These are phyloP conservation scores for Microtus montanus DNA, from an alignment of 2,113 vertebrate genomes.

Conservation along the genomic window DNA sequence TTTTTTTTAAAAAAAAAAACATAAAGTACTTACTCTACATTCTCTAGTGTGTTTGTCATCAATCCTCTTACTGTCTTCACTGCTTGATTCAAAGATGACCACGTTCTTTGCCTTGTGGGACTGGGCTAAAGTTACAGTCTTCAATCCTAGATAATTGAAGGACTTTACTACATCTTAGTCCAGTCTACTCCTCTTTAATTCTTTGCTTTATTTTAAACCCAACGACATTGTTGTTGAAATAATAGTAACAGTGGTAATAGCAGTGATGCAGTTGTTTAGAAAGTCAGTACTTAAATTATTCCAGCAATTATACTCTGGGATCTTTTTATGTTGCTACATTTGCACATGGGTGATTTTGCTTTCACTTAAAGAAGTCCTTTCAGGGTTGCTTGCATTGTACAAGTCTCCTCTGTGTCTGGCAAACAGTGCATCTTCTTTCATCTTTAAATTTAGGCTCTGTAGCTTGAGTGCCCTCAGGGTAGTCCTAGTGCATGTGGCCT, in stretches of 20 bases:
- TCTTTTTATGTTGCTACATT: background rate
- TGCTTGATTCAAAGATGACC: background rate
- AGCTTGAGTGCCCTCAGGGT: background rate
- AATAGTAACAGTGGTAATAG: background rate
- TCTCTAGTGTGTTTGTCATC: background rate
- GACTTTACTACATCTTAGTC: background rate
- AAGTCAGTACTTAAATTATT: background rate
- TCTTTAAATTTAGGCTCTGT: background rate
- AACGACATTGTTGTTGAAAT: background rate
- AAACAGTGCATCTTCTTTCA: conserved; percentile 27
- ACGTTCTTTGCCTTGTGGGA: background rate
- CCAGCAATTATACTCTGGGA: background rate
- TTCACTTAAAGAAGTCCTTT: background rate
- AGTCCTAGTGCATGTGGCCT: background rate
- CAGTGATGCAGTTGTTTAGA: background rate
- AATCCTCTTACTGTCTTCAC: background rate
- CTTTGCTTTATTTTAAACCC: conserved; percentile 17
- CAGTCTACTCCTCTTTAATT: background rate
- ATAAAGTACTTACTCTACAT: background rate
- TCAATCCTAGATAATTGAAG: background rate
- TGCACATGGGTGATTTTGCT: background rate
- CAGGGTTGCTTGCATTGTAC: background rate
- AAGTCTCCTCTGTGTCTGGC: background rate
- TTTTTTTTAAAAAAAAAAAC: background rate
- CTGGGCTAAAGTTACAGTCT: background rate